phyloP scores from a whole-genome alignment of 2,888 invertebrate genomes.

The Chymomyza procnemis region DNA sequence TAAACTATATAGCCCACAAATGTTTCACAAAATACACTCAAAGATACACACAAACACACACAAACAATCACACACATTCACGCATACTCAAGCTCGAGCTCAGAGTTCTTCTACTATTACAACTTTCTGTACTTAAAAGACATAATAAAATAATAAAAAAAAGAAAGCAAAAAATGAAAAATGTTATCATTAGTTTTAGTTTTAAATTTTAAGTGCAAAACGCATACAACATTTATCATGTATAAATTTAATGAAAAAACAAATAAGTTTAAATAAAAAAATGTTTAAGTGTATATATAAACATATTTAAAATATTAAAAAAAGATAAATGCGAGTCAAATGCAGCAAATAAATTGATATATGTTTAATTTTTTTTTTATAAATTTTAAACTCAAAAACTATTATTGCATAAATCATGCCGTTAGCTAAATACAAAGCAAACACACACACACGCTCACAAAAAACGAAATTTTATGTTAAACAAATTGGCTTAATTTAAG shows the following conservation, averaged over 20 bases:
- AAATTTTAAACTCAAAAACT: neutral
- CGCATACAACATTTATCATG: slow-evolving; percentile 25
- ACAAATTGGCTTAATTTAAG: neutral
- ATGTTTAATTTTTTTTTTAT: slow-evolving; percentile 2
- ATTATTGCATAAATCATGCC: slow-evolving; percentile 5
- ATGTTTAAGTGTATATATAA: slow-evolving; percentile 39
- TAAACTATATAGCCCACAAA: slow-evolving; percentile 29
- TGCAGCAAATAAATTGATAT: neutral
- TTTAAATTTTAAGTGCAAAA: slow-evolving; percentile 60
- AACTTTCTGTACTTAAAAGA: slow-evolving; percentile 32
- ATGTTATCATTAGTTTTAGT: slow-evolving; percentile 71
- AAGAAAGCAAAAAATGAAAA: slow-evolving; percentile 29
- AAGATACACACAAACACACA: slow-evolving; percentile 9
- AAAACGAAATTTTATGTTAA: slow-evolving; percentile 10
- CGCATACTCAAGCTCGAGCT: slow-evolving; percentile 38
- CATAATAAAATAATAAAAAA: neutral
- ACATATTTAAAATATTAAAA: slow-evolving; percentile 17
- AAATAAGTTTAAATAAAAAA: slow-evolving; percentile 1
- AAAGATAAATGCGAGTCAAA: slow-evolving; percentile 25
- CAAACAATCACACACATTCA: too few species aligned
- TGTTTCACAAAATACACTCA: slow-evolving; percentile 12
- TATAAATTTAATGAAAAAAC: neutral
- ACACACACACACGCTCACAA: slow-evolving; percentile 10
- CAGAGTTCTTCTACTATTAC: slow-evolving; percentile 47
- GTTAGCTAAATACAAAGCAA: slow-evolving; percentile 6